Evolutionary conservation across 2,888 invertebrate species (phyloP).

Genomic region (Cotesia congregata): DNA sequence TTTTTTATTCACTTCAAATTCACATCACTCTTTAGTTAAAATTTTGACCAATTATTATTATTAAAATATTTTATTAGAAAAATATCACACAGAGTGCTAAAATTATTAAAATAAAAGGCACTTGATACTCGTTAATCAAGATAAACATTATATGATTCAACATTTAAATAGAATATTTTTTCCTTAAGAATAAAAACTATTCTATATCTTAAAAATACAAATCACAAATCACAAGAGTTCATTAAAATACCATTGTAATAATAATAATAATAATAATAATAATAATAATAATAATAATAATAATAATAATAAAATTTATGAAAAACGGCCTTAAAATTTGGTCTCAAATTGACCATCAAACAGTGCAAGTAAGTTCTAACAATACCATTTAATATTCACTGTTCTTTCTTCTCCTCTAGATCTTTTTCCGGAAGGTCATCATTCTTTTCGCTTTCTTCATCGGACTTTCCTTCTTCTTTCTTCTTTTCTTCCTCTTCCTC

Average conservation of each 20-base stretch:
- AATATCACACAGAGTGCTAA: neutral
- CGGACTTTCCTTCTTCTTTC: conserved; percentile 65
- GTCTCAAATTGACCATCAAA: neutral
- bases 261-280: neutral
- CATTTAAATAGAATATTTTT: neutral
- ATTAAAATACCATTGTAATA: neutral
- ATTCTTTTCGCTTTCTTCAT: conserved; percentile 30
- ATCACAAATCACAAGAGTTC: neutral
- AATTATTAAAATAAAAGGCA: neutral
- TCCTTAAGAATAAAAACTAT: neutral
- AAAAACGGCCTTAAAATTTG: neutral
- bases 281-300: neutral
- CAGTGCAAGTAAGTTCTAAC: neutral
- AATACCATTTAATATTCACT: neutral
- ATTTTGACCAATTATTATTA: neutral
- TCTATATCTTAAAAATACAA: neutral
- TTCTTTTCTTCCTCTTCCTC: conserved; percentile 70
- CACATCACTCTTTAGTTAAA: neutral
- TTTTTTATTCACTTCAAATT: neutral
- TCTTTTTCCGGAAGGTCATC: conserved; percentile 12
- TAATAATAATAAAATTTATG: neutral
- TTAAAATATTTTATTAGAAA: conserved; percentile 1
- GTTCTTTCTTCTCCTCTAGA: neutral
- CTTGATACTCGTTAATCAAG: neutral
- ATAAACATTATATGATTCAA: neutral